A percentile compares a stretch with the other conserved stretches of the same genome.
These are phyloP conservation scores for Drosophila buzzatii DNA, from an alignment of 2,888 invertebrate genomes.

Conservation along the genomic window DNA sequence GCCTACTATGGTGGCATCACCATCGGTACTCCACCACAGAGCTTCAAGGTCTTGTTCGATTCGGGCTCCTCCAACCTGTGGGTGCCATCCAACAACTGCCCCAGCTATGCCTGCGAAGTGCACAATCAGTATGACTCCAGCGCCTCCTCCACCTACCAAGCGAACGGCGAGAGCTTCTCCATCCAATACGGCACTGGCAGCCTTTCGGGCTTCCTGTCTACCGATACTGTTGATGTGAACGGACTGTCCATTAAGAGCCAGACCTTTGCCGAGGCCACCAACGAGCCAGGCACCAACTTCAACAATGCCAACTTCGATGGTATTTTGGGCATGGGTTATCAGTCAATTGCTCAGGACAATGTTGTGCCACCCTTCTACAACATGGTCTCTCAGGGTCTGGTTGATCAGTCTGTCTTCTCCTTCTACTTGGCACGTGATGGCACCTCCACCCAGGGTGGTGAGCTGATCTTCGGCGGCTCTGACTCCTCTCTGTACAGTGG, in stretches of 20 bases:
- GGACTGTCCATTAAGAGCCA: constrained; percentile 90
- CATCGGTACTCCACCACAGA: constrained; percentile 96
- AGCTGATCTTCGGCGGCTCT: constrained; percentile 96
- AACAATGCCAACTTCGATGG: constrained; percentile 98
- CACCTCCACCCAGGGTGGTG: constrained; percentile 86
- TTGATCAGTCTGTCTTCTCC: constrained; percentile 92
- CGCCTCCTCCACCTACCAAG: constrained; percentile 91
- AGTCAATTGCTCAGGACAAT: constrained; percentile 93
- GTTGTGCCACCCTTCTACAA: constrained; percentile 96
- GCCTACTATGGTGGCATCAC: constrained; percentile 97
- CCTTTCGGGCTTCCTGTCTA: constrained; percentile 96
- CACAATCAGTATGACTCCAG: constrained; percentile 96
- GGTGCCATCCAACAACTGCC: constrained; percentile 98
- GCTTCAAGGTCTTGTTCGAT: constrained; percentile 97
- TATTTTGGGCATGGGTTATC: constrained; percentile 96
- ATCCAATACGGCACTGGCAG: constrained; percentile 98
- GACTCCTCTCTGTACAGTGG: constrained; percentile 94
- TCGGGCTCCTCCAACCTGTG: constrained; percentile 99
- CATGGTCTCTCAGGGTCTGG: constrained; percentile 91
- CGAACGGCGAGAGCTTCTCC: constrained; percentile 95
- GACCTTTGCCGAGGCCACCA: constrained; percentile 97
- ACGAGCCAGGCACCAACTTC: constrained; percentile 96
- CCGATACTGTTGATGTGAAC: constrained; percentile 91
- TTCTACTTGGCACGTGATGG: constrained; percentile 93
- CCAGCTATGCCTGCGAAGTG: constrained; percentile 94